phyloP scores from a whole-genome alignment of 2,113 vertebrate genomes.

The Antennarius striatus region DNA sequence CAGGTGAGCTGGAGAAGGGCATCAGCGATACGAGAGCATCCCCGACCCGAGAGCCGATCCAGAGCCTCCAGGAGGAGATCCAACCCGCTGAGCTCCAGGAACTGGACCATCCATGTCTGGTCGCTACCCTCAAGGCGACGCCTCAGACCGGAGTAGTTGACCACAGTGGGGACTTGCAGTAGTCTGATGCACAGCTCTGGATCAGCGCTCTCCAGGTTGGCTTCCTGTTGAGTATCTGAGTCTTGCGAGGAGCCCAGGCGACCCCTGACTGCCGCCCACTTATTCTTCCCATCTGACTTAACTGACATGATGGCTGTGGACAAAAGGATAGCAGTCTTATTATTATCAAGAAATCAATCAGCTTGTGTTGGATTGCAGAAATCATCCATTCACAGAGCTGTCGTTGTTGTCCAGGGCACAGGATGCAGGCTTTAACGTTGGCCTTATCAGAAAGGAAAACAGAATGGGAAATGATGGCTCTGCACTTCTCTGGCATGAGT shows the following conservation, averaged over 20 bases:
- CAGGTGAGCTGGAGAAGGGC: constrained; percentile 96
- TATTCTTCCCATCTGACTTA: constrained; percentile 86
- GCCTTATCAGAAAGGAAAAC: constrained; percentile 45
- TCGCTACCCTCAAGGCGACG: constrained; percentile 91
- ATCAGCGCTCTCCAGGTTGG: constrained; percentile 94
- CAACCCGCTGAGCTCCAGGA: constrained; percentile 92
- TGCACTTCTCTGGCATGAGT: constrained; percentile 52
- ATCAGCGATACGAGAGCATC: constrained; percentile 90
- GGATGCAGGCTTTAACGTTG: constrained; percentile 45
- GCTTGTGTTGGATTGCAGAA: constrained; percentile 9
- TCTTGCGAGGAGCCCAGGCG: constrained; percentile 88
- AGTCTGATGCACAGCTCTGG: constrained; percentile 95
- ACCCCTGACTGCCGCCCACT: constrained; percentile 89
- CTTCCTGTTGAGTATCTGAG: constrained; percentile 85
- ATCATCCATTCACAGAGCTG: not conserved
- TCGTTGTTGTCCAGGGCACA: constrained; percentile 25
- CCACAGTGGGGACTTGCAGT: constrained; percentile 92
- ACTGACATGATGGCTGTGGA: constrained; percentile 80
- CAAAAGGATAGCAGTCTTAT: not conserved
- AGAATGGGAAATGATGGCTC: constrained; percentile 61
- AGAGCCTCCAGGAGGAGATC: constrained; percentile 95
- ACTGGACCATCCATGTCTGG: constrained; percentile 94
- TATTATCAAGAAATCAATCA: not conserved
- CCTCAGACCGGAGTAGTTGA: constrained; percentile 95
- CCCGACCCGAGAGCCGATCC: constrained; percentile 91